A percentile compares a stretch with the other conserved stretches of the same genome.
Evolutionary conservation across 2,113 vertebrate species (phyloP).

Genomic region (Pseudopipra pipra): DNA sequence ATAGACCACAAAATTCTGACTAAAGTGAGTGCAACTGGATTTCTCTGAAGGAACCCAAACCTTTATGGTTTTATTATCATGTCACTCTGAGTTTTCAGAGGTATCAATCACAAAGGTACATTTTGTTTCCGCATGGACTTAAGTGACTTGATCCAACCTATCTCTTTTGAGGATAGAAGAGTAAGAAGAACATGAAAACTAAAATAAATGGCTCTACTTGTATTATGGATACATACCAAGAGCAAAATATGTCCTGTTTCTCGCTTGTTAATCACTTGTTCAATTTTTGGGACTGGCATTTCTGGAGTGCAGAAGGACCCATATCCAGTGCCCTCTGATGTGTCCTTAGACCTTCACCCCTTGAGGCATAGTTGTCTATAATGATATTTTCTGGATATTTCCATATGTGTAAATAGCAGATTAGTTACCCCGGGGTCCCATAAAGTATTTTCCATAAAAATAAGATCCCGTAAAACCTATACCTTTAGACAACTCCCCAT

Average conservation of each 20-base stretch:
- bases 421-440: background rate
- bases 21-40: constrained; percentile 48
- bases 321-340: background rate
- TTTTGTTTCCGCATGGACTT: constrained; percentile 26
- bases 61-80: constrained; percentile 65
- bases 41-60: constrained; percentile 61
- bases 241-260: background rate
- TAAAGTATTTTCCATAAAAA: background rate
- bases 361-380: background rate
- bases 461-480: background rate
- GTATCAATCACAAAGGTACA: constrained; percentile 71
- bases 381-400: background rate
- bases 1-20: constrained; percentile 52
- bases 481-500: background rate
- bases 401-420: background rate
- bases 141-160: constrained; percentile 20
- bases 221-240: background rate
- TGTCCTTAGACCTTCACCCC: background rate
- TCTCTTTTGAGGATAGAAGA: background rate
- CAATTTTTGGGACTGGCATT: background rate
- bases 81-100: constrained; percentile 64
- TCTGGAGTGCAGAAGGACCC: background rate
- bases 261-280: background rate
- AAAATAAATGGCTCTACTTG: background rate
- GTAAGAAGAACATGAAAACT: background rate